These are phyloP conservation scores for Monochamus alternatus DNA, from an alignment of 2,888 invertebrate genomes.

Conservation along the genomic window DNA sequence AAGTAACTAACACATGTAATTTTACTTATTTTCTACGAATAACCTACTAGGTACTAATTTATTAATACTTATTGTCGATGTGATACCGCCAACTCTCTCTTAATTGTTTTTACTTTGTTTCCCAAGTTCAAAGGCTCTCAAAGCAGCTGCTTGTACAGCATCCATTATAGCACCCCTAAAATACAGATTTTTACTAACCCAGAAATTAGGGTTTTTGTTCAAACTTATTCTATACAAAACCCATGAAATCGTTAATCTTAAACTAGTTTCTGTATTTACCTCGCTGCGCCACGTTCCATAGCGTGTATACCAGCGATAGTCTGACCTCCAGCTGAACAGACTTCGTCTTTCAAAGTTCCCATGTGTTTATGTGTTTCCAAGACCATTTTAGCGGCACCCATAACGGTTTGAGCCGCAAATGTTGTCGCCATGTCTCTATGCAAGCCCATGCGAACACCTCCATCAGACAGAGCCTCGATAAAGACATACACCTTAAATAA, in stretches of 20 bases:
- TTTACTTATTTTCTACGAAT: too few relatives aligned
- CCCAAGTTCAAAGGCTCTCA: slow-evolving; percentile 73
- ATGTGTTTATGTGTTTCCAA: slow-evolving; percentile 84
- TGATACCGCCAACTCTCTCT: background rate
- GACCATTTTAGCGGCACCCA: slow-evolving; percentile 87
- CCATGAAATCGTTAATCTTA: too few relatives aligned
- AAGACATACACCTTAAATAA: slow-evolving; percentile 82
- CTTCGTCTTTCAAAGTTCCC: slow-evolving; percentile 85
- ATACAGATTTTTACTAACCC: slow-evolving; percentile 39
- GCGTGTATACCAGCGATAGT: slow-evolving; percentile 91
- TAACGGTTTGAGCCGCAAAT: slow-evolving; percentile 88
- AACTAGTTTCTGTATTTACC: slow-evolving; percentile 71
- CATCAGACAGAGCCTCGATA: slow-evolving; percentile 94
- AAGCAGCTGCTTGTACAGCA: slow-evolving; percentile 83
- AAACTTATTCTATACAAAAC: too few relatives aligned
- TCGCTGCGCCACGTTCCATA: slow-evolving; percentile 83
- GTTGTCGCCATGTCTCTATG: slow-evolving; percentile 84
- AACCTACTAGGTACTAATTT: too few relatives aligned
- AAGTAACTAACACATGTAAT: too few relatives aligned
- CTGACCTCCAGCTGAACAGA: slow-evolving; percentile 92
- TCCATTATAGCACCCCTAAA: slow-evolving; percentile 83
- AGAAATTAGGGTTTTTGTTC: too few relatives aligned
- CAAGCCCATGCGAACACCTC: slow-evolving; percentile 92
- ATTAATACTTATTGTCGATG: too few relatives aligned
- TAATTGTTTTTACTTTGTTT: slow-evolving; percentile 50